These are phyloP conservation scores for Cecidostiba fungosa DNA, from an alignment of 2,888 invertebrate species.

Conservation along the genomic window DNA sequence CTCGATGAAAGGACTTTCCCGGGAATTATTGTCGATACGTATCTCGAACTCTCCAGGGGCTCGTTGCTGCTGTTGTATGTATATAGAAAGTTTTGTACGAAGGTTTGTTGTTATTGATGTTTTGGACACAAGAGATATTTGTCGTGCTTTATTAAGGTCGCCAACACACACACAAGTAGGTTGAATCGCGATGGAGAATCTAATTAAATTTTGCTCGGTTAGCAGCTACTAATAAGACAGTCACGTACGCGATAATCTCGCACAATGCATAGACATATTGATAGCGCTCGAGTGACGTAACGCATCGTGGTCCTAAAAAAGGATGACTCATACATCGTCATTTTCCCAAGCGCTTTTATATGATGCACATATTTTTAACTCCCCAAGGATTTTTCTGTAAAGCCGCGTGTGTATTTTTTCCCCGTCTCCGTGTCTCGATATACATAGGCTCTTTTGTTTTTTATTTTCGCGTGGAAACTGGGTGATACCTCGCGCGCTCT, in stretches of 20 bases:
- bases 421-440: background rate
- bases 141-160: background rate
- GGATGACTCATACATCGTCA: background rate
- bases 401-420: background rate
- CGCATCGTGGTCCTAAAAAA: background rate
- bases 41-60: background rate
- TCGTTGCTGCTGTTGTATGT: background rate
- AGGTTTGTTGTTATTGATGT: background rate
- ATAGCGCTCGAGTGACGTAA: background rate
- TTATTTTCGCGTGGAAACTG: conserved; percentile 37
- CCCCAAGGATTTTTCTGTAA: conserved; percentile 12
- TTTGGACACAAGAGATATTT: background rate
- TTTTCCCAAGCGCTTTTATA: background rate
- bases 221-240: background rate
- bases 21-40: conserved; percentile 3
- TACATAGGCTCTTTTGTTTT: background rate
- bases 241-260: background rate
- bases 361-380: background rate
- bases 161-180: background rate
- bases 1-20: conserved; percentile 48
- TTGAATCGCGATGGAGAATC: background rate
- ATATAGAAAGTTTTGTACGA: background rate
- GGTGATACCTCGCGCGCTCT: background rate
- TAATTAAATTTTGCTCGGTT: conserved; percentile 1
- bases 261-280: background rate